Percentiles rank a stretch among this genome's conserved stretches.
Evolutionary conservation across 2,113 vertebrate species (phyloP).

Genomic region (Neolamprologus longior): DNA sequence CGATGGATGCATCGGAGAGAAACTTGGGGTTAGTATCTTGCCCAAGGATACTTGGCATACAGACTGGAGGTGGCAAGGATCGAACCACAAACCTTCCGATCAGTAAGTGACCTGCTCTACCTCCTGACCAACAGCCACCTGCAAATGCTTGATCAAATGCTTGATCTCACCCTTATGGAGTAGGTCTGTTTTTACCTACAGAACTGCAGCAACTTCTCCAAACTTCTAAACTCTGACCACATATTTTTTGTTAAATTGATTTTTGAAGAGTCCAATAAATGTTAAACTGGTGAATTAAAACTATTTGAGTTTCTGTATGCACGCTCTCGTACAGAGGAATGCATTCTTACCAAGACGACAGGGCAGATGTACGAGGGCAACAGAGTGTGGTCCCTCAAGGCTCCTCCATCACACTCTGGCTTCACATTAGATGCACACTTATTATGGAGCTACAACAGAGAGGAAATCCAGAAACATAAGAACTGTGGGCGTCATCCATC

Average conservation of each 20-base stretch:
- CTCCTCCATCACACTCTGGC: conserved; percentile 92
- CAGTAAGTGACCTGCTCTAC: background rate
- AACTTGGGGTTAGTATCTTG: background rate
- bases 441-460: conserved; percentile 83
- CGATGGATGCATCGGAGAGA: background rate
- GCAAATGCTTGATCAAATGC: background rate
- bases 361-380: conserved; percentile 93
- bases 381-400: conserved; percentile 90
- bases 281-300: background rate
- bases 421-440: conserved; percentile 93
- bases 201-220: background rate
- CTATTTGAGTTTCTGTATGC: background rate
- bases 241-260: background rate
- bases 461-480: conserved; percentile 14
- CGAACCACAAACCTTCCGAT: background rate
- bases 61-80: background rate
- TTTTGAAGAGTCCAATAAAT: background rate
- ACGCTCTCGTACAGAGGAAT: background rate
- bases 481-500: conserved; percentile 25
- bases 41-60: background rate
- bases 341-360: conserved; percentile 83
- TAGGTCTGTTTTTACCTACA: background rate
- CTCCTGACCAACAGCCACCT: background rate
- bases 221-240: background rate
- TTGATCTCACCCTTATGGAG: background rate